phyloP scores from a whole-genome alignment of 2,113 vertebrate genomes.

The Pampusana beccarii region DNA sequence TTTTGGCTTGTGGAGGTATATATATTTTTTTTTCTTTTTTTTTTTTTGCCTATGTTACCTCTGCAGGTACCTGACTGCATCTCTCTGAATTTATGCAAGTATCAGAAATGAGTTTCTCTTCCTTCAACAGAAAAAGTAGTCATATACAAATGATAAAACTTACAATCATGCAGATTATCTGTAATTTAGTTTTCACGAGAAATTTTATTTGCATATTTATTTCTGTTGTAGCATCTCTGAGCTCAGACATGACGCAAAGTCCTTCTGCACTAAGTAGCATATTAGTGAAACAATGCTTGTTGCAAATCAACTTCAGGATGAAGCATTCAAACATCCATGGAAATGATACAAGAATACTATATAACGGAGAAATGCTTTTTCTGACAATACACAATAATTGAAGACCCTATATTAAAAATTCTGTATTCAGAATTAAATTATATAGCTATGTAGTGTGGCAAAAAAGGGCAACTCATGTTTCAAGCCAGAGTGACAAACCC shows the following conservation, averaged over 20 bases:
- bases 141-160: background rate
- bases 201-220: background rate
- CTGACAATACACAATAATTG: background rate
- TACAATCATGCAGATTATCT: background rate
- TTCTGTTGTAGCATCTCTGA: background rate
- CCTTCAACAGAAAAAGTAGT: background rate
- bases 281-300: background rate
- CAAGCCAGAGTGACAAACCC: background rate
- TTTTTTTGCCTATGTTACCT: accelerated
- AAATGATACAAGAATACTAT: background rate
- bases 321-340: background rate
- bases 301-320: background rate
- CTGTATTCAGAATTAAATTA: background rate
- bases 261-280: background rate
- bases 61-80: background rate
- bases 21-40: no score
- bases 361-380: background rate
- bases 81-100: background rate
- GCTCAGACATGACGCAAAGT: background rate
- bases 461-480: background rate
- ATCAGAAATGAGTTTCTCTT: background rate
- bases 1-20: accelerated
- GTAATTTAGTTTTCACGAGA: background rate
- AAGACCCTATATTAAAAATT: background rate
- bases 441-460: background rate